A percentile compares a stretch with the other conserved stretches of the same genome.
Evolutionary conservation across 2,113 vertebrate species (phyloP).

Genomic region (Hippolais icterina): DNA sequence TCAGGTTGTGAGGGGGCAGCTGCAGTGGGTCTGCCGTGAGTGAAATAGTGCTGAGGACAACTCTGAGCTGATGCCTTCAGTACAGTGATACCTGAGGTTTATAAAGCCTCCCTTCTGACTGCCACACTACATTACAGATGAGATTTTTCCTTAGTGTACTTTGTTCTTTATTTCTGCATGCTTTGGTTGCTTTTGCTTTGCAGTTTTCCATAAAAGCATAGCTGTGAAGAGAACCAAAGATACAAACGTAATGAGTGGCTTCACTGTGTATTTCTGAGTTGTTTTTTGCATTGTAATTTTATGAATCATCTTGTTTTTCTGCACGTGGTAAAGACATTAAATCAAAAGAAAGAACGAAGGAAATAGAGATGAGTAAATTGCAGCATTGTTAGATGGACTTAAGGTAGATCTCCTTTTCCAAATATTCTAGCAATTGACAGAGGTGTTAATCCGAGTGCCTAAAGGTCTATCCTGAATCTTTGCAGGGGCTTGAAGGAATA

Average conservation of each 20-base stretch:
- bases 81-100: background rate
- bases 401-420: background rate
- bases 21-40: background rate
- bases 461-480: background rate
- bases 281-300: background rate
- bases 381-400: background rate
- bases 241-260: background rate
- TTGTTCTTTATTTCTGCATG: background rate
- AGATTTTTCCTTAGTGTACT: background rate
- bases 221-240: background rate
- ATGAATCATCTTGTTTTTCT: background rate
- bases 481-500: background rate
- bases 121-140: background rate
- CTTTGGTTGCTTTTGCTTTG: background rate
- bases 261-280: background rate
- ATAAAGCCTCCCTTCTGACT: background rate
- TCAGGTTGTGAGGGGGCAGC: background rate
- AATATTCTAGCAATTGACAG: background rate
- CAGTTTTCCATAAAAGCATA: background rate
- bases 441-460: background rate
- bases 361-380: background rate
- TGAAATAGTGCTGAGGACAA: background rate
- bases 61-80: background rate
- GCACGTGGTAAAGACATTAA: background rate
- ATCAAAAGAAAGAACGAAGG: background rate